phyloP scores from a whole-genome alignment of 2,797 vertebrate species.

The Pagetopsis macropterus region DNA sequence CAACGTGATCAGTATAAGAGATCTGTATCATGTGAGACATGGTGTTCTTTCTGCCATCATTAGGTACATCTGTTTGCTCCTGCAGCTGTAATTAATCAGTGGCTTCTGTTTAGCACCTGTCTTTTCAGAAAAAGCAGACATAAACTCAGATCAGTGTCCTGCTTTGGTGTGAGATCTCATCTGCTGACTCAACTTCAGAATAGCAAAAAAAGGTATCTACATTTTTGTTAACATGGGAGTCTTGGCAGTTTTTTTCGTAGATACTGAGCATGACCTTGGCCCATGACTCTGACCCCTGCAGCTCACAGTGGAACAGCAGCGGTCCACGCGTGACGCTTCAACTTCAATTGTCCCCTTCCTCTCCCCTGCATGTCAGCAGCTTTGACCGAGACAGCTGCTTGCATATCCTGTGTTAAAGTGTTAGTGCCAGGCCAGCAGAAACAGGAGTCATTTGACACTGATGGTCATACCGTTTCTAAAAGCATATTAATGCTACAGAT shows the following conservation, averaged over 20 bases:
- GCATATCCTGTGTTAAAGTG: slow-evolving; percentile 71
- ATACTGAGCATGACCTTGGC: slow-evolving; percentile 61
- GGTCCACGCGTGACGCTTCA: slow-evolving; percentile 56
- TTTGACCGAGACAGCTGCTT: slow-evolving; percentile 69
- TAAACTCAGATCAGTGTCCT: slow-evolving; percentile 34
- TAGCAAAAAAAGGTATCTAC: slow-evolving; percentile 37
- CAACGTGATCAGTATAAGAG: background rate
- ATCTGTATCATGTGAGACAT: slow-evolving; percentile 1
- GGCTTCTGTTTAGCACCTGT: background rate
- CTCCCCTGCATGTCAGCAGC: slow-evolving; percentile 71
- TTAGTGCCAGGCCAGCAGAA: slow-evolving; percentile 80
- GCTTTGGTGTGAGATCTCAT: slow-evolving; percentile 37
- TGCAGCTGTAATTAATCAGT: slow-evolving; percentile 5
- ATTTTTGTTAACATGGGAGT: slow-evolving; percentile 20
- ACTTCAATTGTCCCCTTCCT: slow-evolving; percentile 30
- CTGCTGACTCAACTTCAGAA: slow-evolving; percentile 67
- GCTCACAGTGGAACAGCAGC: slow-evolving; percentile 49
- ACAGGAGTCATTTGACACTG: slow-evolving; percentile 72
- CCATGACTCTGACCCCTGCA: slow-evolving; percentile 52
- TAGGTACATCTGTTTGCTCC: background rate
- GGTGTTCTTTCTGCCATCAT: background rate
- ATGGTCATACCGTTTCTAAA: slow-evolving; percentile 50
- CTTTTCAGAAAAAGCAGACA: slow-evolving; percentile 30
- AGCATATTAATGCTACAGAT: slow-evolving; percentile 60
- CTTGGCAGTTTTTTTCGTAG: slow-evolving; percentile 19